These are phyloP conservation scores for Choreutis nemorana DNA, from an alignment of 2,888 invertebrate species.

Conservation along the genomic window DNA sequence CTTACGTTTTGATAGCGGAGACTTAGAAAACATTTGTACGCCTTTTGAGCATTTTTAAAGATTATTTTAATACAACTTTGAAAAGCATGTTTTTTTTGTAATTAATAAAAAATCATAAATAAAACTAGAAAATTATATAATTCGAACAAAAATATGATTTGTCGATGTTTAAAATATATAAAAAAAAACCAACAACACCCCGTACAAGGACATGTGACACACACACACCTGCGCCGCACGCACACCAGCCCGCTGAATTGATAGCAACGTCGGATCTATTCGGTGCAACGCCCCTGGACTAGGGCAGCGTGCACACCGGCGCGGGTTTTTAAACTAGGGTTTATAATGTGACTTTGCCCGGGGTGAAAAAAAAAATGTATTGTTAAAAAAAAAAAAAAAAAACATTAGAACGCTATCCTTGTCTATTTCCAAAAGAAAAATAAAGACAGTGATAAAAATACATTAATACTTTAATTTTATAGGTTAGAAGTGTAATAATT, in stretches of 20 bases:
- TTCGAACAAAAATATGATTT: background rate
- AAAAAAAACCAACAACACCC: constrained; percentile 13
- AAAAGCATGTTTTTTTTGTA: background rate
- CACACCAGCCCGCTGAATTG: constrained; percentile 31
- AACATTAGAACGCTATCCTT: too few species aligned
- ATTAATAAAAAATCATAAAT: background rate
- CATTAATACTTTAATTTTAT: too few species aligned
- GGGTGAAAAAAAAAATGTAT: too few species aligned
- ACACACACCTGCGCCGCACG: constrained; percentile 13
- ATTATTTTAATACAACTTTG: background rate
- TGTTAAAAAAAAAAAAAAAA: too few species aligned
- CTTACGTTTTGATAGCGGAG: too few species aligned
- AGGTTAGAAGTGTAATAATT: too few species aligned
- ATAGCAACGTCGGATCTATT: constrained; percentile 58
- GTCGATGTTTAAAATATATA: background rate
- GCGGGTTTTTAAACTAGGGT: too few species aligned
- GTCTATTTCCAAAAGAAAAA: too few species aligned
- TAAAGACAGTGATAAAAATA: too few species aligned
- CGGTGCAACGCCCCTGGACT: constrained; percentile 57
- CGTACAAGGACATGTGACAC: constrained; percentile 16
- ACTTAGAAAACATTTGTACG: too few species aligned
- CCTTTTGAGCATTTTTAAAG: too few species aligned
- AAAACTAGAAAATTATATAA: background rate
- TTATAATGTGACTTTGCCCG: too few species aligned
- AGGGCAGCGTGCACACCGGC: constrained; percentile 23